Base-by-base conservation (phyloP, 2,888 invertebrate species). In the Harpalus rubripes region DNA sequence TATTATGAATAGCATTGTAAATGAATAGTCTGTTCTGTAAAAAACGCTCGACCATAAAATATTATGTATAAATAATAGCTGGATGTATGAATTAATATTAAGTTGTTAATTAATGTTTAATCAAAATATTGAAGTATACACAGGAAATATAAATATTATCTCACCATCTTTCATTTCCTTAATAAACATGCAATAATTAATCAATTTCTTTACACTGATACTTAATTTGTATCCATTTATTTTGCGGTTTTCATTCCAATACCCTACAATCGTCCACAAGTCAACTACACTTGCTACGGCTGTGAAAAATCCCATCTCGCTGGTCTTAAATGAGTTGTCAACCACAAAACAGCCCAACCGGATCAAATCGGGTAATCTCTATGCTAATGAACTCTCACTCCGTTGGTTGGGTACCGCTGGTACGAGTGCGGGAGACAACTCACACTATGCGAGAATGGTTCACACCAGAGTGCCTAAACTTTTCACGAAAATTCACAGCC, bases 311-410 rank as follows among this genome's bases (percentile, higher is more conserved):
- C 26, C 22, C 10, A 39, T 68, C n/a, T 68, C 8, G 59, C 59
- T 26, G 12, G 68, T 15, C 26, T 68, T 44, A 76, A 76, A 83
- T 83, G 44, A 83, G 83, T 39, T 74, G 83, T 83, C 83, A 83
- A 83, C 83, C 83, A 63, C 83, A 61, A 61, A 68, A 44, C 72
- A 74, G 44, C 22, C 68, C 72, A 74, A 74, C 72, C 72, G 52
- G 18, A 83, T 83, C 59, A 83, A 83, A 83, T 81, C 83, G 61
- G 32, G 83, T 83, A 83, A 83, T 83, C 83, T 83, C 16, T 83
- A 83, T 83, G 83, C 74, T 76, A 83, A 83, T 83, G 74, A 83
- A 74, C 56, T 56, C 72, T 16, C 68, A 44, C 68, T 15, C 68
- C 72, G 18, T 8, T 10, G 41, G 72, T 74, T 74, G n/a, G 10